Conservation (phyloP, 2,797 vertebrate species). For the Cryptoprocta ferox region DNA sequence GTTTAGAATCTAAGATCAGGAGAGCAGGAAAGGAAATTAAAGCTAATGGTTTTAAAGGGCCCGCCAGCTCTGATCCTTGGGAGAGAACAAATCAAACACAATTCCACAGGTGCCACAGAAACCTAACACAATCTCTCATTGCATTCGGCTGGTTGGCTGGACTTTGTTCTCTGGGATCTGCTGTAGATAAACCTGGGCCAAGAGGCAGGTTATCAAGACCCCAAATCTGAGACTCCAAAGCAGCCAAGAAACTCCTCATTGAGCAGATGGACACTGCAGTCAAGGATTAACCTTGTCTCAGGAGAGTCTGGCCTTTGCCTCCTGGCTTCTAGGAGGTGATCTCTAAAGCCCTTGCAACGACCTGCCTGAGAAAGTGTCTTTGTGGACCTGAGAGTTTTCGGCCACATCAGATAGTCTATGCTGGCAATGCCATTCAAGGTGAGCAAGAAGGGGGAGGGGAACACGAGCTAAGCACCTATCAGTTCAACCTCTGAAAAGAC, state of each 20-base stretch:
- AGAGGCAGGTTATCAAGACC: background rate
- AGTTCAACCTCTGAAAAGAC: background rate
- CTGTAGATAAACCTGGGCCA: background rate
- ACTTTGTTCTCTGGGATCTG: background rate
- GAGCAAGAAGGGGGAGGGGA: background rate
- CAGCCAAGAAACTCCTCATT: background rate
- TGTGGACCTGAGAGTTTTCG: background rate
- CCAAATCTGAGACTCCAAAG: background rate
- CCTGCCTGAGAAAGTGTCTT: background rate
- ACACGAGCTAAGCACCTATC: accelerated
- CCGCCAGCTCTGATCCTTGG: conserved; percentile 8
- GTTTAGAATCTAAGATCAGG: conserved; percentile 48
- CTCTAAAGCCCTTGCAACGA: background rate
- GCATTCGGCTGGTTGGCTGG: background rate
- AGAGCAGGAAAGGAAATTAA: conserved; percentile 23
- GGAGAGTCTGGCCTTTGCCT: background rate
- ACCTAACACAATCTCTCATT: background rate
- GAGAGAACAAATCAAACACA: background rate
- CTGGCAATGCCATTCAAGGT: background rate
- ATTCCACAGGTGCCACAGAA: conserved; percentile 14
- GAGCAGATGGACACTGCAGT: background rate
- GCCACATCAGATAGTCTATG: background rate
- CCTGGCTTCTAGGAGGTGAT: background rate
- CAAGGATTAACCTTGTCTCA: background rate
- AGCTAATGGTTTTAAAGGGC: conserved; percentile 51